A percentile compares a stretch with the other conserved stretches of the same genome.
Evolutionary conservation across 2,797 vertebrate species (phyloP).

Genomic region (Sparidentex hasta): DNA sequence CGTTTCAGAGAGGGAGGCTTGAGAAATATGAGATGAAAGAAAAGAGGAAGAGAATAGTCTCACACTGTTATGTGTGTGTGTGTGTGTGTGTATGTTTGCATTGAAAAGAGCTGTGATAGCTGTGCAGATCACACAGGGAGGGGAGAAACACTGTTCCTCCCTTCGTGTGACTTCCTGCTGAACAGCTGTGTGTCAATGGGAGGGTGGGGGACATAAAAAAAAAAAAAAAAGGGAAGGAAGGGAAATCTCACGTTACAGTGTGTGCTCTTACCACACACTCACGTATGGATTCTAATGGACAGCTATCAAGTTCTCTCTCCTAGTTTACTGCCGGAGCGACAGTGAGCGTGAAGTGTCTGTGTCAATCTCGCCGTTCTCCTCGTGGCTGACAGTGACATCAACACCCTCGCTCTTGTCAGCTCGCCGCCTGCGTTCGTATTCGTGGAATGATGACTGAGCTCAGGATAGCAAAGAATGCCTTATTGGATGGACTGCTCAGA

Average conservation of each 20-base stretch:
- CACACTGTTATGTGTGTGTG: slow-evolving; percentile 20
- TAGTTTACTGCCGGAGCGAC: slow-evolving; percentile 32
- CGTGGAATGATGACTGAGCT: slow-evolving; percentile 71
- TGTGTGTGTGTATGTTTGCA: slow-evolving; percentile 40
- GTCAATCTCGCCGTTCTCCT: slow-evolving; percentile 54
- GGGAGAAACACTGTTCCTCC: slow-evolving; percentile 60
- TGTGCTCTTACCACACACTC: slow-evolving; percentile 21
- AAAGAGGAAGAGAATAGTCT: slow-evolving; percentile 68
- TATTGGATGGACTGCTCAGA: slow-evolving; percentile 51
- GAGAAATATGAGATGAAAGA: slow-evolving; percentile 43
- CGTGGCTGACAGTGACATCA: slow-evolving; percentile 53
- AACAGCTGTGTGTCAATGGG: slow-evolving; percentile 57
- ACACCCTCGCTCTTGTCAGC: slow-evolving; percentile 47
- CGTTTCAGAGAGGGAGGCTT: slow-evolving; percentile 21
- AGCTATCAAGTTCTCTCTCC: slow-evolving; percentile 21
- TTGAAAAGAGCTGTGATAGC: slow-evolving; percentile 49
- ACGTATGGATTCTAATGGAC: slow-evolving; percentile 47
- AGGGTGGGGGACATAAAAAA: slow-evolving; percentile 41
- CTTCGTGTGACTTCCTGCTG: slow-evolving; percentile 57
- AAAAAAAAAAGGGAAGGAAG: slow-evolving; percentile 64
- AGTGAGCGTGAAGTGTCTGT: slow-evolving; percentile 49
- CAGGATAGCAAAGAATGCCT: slow-evolving; percentile 69
- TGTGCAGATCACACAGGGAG: slow-evolving; percentile 45
- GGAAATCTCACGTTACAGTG: slow-evolving; percentile 56
- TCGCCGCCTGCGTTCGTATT: slow-evolving; percentile 30